phyloP scores from a whole-genome alignment of 2,797 vertebrate species.

The Acanthurus lineatus region DNA sequence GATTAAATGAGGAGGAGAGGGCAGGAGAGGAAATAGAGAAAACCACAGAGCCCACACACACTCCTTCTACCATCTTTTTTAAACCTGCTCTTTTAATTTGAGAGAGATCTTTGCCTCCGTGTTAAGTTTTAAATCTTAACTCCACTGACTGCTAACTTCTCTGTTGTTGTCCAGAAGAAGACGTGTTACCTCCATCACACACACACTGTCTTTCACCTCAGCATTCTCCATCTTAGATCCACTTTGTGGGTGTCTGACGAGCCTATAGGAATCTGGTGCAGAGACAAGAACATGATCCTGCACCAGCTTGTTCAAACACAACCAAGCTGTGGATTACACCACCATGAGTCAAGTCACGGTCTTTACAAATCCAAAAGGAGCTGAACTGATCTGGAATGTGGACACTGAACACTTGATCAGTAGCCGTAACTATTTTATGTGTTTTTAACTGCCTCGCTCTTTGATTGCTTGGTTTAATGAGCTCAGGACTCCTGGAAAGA shows the following conservation, averaged over 20 bases:
- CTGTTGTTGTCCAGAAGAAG: neutral
- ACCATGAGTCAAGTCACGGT: neutral
- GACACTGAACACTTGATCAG: neutral
- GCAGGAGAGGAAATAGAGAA: neutral
- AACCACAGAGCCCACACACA: slow-evolving; percentile 13
- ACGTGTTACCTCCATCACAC: neutral
- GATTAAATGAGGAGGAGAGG: slow-evolving; percentile 23
- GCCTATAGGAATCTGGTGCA: neutral
- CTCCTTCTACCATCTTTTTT: neutral
- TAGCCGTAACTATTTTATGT: neutral
- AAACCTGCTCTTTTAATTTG: neutral
- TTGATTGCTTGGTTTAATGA: neutral
- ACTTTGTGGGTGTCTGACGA: neutral
- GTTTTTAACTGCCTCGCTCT: neutral
- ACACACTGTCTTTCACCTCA: neutral
- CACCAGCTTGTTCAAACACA: neutral
- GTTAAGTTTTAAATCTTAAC: neutral
- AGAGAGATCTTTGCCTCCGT: neutral
- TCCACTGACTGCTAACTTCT: no score
- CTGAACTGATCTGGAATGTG: neutral
- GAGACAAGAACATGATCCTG: slow-evolving; percentile 1
- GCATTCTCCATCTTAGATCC: neutral
- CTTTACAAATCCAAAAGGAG: neutral
- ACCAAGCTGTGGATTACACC: neutral
- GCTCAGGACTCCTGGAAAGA: neutral